These are phyloP conservation scores for Rhea americana DNA, from an alignment of 2,113 vertebrate genomes.

Conservation along the genomic window DNA sequence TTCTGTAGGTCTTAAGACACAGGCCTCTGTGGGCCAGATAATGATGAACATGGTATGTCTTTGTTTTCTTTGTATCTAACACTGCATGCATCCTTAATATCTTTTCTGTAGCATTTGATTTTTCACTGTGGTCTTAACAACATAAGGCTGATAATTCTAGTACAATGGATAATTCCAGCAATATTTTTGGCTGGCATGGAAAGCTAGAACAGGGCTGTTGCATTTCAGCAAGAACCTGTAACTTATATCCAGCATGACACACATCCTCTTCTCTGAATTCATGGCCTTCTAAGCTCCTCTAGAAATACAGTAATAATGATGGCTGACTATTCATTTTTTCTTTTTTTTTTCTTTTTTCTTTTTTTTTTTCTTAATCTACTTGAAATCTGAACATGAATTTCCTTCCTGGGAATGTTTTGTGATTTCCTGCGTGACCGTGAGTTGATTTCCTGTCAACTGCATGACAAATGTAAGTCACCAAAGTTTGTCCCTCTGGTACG, in stretches of 20 bases:
- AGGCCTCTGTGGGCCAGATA: neutral
- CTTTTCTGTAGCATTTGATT: neutral
- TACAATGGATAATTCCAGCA: neutral
- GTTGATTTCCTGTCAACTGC: neutral
- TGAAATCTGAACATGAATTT: neutral
- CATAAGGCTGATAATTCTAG: neutral
- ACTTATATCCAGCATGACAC: neutral
- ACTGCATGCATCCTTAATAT: neutral
- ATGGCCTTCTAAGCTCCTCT: accelerated
- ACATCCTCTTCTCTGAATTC: neutral
- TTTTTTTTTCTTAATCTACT: neutral
- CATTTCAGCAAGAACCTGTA: neutral
- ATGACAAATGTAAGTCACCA: neutral
- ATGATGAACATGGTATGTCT: accelerated
- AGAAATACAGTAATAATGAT: neutral
- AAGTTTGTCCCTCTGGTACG: neutral
- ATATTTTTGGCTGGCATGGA: neutral
- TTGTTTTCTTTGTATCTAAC: neutral
- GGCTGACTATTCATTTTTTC: neutral
- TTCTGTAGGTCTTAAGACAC: too few relatives aligned
- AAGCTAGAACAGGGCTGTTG: neutral
- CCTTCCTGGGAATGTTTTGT: neutral
- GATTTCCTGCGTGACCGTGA: neutral
- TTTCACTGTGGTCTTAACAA: neutral
- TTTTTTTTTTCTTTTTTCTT: neutral